These are phyloP conservation scores for Yponomeuta malinellus DNA, from an alignment of 2,888 invertebrate genomes.

Conservation along the genomic window DNA sequence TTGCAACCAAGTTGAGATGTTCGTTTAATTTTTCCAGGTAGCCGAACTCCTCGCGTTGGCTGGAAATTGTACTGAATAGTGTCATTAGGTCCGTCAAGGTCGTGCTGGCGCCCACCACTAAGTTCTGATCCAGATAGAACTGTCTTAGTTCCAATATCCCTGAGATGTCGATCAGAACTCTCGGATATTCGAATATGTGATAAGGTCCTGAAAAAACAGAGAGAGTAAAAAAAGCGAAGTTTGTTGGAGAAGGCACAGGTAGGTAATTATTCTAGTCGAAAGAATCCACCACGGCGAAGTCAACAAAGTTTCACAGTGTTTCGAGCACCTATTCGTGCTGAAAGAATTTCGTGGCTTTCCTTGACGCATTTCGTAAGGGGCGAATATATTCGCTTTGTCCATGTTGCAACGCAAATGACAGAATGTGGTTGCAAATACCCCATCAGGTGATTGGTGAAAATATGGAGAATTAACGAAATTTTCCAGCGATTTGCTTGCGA, in stretches of 20 bases:
- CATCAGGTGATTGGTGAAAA: too few relatives aligned
- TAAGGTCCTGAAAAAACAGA: constrained; percentile 31
- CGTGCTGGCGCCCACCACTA: constrained; percentile 75
- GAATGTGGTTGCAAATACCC: too few relatives aligned
- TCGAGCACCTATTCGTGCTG: too few relatives aligned
- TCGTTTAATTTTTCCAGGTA: constrained; percentile 75
- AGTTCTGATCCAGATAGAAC: constrained; percentile 44
- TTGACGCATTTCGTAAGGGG: too few relatives aligned
- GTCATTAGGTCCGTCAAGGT: constrained; percentile 69
- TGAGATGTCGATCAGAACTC: constrained; percentile 74
- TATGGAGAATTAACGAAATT: too few relatives aligned
- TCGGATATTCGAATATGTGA: constrained; percentile 28
- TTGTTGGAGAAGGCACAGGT: too few relatives aligned
- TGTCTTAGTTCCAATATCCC: constrained; percentile 71
- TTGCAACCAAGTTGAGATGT: constrained; percentile 81
- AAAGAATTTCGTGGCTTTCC: too few relatives aligned
- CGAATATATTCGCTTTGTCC: too few relatives aligned
- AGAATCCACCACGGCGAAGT: too few relatives aligned
- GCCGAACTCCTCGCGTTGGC: constrained; percentile 55
- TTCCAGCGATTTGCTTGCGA: too few relatives aligned
- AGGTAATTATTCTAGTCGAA: background rate
- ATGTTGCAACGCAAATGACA: too few relatives aligned
- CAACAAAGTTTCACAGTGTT: too few relatives aligned
- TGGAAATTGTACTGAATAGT: constrained; percentile 44
- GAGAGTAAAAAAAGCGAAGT: background rate